Conservation (phyloP, 2,797 vertebrate genomes). For the Aplochiton taeniatus region DNA sequence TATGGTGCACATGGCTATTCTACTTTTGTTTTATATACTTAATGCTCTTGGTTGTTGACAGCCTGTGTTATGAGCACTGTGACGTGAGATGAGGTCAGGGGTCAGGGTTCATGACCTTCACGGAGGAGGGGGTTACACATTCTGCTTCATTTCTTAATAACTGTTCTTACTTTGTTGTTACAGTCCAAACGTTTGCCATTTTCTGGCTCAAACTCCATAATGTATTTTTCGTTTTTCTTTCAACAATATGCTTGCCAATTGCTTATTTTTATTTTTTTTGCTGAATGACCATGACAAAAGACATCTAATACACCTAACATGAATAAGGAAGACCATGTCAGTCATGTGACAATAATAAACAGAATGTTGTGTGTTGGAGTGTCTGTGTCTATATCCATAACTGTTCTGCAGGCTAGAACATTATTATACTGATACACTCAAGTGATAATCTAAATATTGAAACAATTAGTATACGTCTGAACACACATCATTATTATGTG, state of each 20-base stretch:
- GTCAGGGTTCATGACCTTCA: conserved; percentile 63
- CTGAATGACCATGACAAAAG: conserved; percentile 53
- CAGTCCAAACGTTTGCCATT: conserved; percentile 47
- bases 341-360: conserved; percentile 25
- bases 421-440: conserved; percentile 35
- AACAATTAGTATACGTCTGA: no score
- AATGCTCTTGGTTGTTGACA: conserved; percentile 62
- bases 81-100: conserved; percentile 66
- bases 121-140: conserved; percentile 31
- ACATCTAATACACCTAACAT: conserved; percentile 20
- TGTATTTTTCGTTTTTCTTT: conserved; percentile 41
- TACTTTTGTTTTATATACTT: conserved; percentile 41
- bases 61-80: conserved; percentile 49
- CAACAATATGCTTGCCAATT: conserved; percentile 49
- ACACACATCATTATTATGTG: no score
- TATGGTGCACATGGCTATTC: conserved; percentile 12
- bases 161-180: conserved; percentile 48
- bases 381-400: conserved; percentile 32
- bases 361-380: conserved; percentile 36
- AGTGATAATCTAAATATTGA: background rate
- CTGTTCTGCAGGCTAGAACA: conserved; percentile 47
- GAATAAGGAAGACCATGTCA: conserved; percentile 5
- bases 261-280: conserved; percentile 20
- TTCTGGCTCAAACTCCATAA: conserved; percentile 41
- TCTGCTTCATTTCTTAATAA: conserved; percentile 60